Evolutionary conservation across 1,140 invertebrate species (phyloP), one percentile per base, ranked within the genome.

Genomic region (Ostrea edulis): DNA sequence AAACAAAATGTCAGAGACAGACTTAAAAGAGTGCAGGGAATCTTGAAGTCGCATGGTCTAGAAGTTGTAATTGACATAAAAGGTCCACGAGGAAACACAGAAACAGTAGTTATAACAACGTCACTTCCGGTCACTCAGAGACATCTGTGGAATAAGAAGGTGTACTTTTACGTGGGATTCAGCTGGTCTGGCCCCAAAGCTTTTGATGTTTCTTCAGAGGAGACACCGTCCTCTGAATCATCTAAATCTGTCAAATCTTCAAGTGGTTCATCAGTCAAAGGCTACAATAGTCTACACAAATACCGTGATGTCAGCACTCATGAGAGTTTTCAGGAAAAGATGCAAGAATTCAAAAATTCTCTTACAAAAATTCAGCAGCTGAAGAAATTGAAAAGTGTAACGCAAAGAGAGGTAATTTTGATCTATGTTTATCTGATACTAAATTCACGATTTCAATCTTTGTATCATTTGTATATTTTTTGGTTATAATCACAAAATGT

Each of bases 131-230:
- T 89, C 55, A 77, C 88, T 82, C 55, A 86, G 17, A 54, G 55
- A 22, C 86, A 29, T 22, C 53, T 90, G 17, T 90, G 89, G 87
- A 87, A 90, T 29, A 91, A 90, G 35, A 86, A 25, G 22, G 88
- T 92, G 17, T 89, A 77, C 35, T 90, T 92, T 65, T 87, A 86
- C 29, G 12, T 92, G 11, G 91, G 90, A 14, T 90, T 92, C 68
- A 88, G 88, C 35, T 89, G 86, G 87, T 85, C 85, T 82, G 91
- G 90, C 20, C 87, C 89, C 0, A 87, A 87, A 83, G 91, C 91
- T 0, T 92, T 89, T 53, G 90, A 89, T 86, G 87, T 92, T 29
- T 22, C 85, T 22, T 17, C n/a, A 14, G 71, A 90, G 22, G 85
- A 86, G 25, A 65, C 87, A 11, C 9, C 17, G 3, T 51, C 25